phyloP scores from a whole-genome alignment of 1,140 invertebrate species.

The Drosophila guanche region DNA sequence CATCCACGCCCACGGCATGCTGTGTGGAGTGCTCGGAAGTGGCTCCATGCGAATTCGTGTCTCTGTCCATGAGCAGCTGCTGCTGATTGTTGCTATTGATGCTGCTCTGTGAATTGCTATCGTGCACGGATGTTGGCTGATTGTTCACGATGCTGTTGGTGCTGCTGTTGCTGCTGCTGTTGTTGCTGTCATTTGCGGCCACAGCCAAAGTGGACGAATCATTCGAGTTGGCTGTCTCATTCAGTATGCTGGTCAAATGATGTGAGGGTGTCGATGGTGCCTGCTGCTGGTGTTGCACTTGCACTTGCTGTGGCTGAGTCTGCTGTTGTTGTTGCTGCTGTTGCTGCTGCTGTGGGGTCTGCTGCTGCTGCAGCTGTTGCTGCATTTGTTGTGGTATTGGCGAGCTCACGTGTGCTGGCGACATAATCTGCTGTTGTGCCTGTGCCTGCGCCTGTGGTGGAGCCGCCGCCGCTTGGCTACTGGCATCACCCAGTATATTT shows the following conservation, averaged over 20 bases:
- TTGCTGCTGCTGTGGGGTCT: slow-evolving; percentile 37
- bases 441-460: slow-evolving; percentile 23
- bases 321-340: slow-evolving; percentile 35
- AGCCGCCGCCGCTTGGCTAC: slow-evolving; percentile 25
- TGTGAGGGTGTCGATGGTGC: slow-evolving; percentile 67
- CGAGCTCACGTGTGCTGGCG: slow-evolving; percentile 73
- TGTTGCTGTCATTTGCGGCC: slow-evolving; percentile 79
- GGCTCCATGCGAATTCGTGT: slow-evolving; percentile 64
- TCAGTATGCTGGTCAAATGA: slow-evolving; percentile 77
- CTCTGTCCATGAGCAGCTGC: slow-evolving; percentile 58
- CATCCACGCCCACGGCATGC: slow-evolving; percentile 56
- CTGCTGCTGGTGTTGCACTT: slow-evolving; percentile 37
- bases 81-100: slow-evolving; percentile 79
- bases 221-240: slow-evolving; percentile 80
- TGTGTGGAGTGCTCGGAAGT: slow-evolving; percentile 55
- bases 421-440: slow-evolving; percentile 54
- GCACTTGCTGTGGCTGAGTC: slow-evolving; percentile 33
- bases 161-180: slow-evolving; percentile 81
- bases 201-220: slow-evolving; percentile 79
- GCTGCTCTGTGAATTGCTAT: slow-evolving; percentile 81
- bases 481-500: slow-evolving; percentile 45
- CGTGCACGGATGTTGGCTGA: slow-evolving; percentile 79
- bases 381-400: slow-evolving; percentile 61
- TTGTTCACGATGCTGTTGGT: slow-evolving; percentile 82
- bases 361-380: slow-evolving; percentile 50